Evolutionary conservation across 2,113 vertebrate genomes (phyloP), one percentile per base, ranked within the genome.

Genomic region (Corythornis vintsioides): DNA sequence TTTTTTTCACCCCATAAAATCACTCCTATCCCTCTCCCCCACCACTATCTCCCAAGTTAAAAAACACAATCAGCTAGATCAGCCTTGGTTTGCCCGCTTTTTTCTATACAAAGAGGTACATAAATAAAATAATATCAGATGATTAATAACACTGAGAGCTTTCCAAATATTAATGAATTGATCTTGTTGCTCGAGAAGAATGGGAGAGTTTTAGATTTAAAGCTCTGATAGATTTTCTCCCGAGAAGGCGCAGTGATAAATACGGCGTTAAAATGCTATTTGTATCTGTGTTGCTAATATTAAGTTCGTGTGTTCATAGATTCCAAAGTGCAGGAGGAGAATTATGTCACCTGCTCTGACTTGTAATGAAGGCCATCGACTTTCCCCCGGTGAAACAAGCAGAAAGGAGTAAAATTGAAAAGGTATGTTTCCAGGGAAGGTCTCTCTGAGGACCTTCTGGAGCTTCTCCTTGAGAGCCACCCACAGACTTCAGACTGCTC

Each of bases 91-190:
- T 0, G 6, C 61, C 70, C 1, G 15, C 31, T 88, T 88, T 81
- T 15, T 92, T 81, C 93, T 69, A 25, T 90, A 67, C 83, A 73
- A 90, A 86, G 88, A 94, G 86, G 61, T 74, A 83, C 59, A 96
- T 94, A 94, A 96, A 96, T 93, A 90, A 94, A 93, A 95, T 93
- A 95, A 93, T 94, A 96, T 93, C 66, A 91, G 64, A 90, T 92
- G 95, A 95, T 94, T 85, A 95, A 93, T 95, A 90, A 93, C 91
- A 56, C 50, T 5, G 57, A 90, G 83, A 83, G 90, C 82, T 95
- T 95, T 94, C 93, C 92, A 95, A 94, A 96, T 96, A 93, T 96
- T 96, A 97, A 96, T 95, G 81, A 96, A 97, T 95, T 96, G 84
- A 95, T 96, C 94, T 96, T 63, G 80, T 93, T 94, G 82, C 86